Base-by-base conservation (phyloP, 1,140 invertebrate species). In the Aphelinus certus region DNA sequence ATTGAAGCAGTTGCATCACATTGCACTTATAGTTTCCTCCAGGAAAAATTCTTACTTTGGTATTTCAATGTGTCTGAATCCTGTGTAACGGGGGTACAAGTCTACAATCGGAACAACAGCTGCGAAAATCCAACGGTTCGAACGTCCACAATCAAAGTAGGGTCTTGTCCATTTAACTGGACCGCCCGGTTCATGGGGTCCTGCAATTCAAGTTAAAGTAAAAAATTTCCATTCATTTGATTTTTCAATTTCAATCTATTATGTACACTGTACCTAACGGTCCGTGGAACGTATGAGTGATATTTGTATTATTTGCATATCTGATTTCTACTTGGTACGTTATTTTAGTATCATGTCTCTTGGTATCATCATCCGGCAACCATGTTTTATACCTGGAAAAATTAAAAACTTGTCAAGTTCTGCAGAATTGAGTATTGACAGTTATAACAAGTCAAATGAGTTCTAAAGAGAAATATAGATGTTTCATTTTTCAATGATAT, bases 81-180 rank as follows among this genome's bases (percentile, higher is more conserved):
- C 92, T 7, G 96, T 97, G 84, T 99, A 97, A 60, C 97, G 88
- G 4, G 97, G 97, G 88, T 96, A 98, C 71, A 98, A 96, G 86
- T 99, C 98, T 63, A 95, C 95, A 65, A 99, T 94, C 1, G 97
- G 97, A 69, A 96, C 94, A 5, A 97, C 94, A 49, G 97, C 97
- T 68, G 93, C 95, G 2, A 98, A 94, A 7, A 98, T 88, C 98
- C 98, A 99, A 85, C 97, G 95, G 88, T 99, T 98, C 1, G 97
- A 95, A 78, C 96, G 89, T 7, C 94, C 95, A 87, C 97, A 99
- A 88, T 99, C 97, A 88, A 97, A 99, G 87, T 99, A 99, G 0
- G 97, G 97, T 75, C 93, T 88, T 1, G 95, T 97, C 92, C 95
- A 98, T 87, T 96, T 94, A 0, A 99, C 95, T 53, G 97, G 97